Percentiles rank a stretch among this genome's conserved stretches.
Evolutionary conservation across 2,113 vertebrate species (phyloP).

Genomic region (Sorex araneus): DNA sequence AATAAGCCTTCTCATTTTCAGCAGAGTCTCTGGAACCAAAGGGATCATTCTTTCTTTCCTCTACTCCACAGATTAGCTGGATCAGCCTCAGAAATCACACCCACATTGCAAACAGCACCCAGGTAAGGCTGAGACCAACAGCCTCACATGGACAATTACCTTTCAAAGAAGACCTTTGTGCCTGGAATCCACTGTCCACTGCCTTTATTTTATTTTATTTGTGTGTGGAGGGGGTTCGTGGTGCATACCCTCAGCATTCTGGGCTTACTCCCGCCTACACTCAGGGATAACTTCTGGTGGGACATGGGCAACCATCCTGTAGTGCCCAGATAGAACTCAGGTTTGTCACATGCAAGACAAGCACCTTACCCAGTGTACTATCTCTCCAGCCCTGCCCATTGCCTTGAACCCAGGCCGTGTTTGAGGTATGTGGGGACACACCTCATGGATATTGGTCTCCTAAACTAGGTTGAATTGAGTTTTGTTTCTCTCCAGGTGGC

Average conservation of each 20-base stretch:
- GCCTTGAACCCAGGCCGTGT: not conserved
- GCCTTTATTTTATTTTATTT: not conserved
- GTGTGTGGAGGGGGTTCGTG: no score
- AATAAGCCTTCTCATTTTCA: not conserved
- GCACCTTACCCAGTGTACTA: no score
- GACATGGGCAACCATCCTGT: no score
- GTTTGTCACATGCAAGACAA: no score
- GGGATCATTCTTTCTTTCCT: no score
- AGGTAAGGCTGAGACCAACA: not conserved
- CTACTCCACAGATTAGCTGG: no score
- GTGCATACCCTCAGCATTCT: no score
- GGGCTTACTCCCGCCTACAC: no score
- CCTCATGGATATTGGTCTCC: not conserved
- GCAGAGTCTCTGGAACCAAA: no score
- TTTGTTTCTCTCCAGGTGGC: not conserved
- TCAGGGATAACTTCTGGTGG: no score
- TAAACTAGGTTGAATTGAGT: not conserved
- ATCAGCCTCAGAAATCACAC: no score
- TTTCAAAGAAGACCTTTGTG: not conserved
- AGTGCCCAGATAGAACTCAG: no score
- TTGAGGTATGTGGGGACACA: constrained; percentile 5
- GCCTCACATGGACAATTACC: not conserved
- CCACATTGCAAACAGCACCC: not conserved
- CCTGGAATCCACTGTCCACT: not conserved
- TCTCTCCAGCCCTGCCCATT: not conserved